A percentile compares a stretch with the other conserved stretches of the same genome.
phyloP scores from a whole-genome alignment of 2,797 vertebrate genomes.

The Cossypha caffra region DNA sequence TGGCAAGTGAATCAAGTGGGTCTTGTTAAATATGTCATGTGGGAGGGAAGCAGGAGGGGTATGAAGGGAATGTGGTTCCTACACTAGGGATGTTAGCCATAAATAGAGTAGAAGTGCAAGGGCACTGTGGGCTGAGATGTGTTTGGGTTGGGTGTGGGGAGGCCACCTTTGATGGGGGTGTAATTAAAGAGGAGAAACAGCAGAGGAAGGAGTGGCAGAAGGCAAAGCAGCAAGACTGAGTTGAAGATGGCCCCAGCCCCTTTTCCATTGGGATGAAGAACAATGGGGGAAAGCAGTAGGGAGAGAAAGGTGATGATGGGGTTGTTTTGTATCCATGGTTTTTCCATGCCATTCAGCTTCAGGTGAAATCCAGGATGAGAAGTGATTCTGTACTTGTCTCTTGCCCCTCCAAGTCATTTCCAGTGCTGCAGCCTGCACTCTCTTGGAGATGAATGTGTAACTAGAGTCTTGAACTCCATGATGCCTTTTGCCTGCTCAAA shows the following conservation, averaged over 20 bases:
- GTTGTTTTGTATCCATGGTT: neutral
- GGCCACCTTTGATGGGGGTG: neutral
- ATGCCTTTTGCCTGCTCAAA: neutral
- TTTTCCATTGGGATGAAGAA: neutral
- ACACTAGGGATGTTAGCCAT: neutral
- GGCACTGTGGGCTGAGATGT: neutral
- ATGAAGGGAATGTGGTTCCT: neutral
- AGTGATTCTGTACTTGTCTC: neutral
- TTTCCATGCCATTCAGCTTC: neutral
- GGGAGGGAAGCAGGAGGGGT: neutral
- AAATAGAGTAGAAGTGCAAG: constrained; percentile 9
- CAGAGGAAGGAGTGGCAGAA: neutral
- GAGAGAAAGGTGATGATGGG: neutral
- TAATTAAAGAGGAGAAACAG: neutral
- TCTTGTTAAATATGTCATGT: neutral
- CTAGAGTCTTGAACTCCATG: neutral
- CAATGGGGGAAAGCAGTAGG: neutral
- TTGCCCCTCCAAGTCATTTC: neutral
- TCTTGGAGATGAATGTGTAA: neutral
- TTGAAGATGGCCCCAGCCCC: neutral
- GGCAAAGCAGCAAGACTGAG: neutral
- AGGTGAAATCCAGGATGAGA: neutral
- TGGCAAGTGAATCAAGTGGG: neutral
- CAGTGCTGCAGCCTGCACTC: neutral
- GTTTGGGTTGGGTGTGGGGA: neutral